These are phyloP conservation scores for Erpobdella octoculata DNA, from an alignment of 2,888 invertebrate species.

Conservation along the genomic window DNA sequence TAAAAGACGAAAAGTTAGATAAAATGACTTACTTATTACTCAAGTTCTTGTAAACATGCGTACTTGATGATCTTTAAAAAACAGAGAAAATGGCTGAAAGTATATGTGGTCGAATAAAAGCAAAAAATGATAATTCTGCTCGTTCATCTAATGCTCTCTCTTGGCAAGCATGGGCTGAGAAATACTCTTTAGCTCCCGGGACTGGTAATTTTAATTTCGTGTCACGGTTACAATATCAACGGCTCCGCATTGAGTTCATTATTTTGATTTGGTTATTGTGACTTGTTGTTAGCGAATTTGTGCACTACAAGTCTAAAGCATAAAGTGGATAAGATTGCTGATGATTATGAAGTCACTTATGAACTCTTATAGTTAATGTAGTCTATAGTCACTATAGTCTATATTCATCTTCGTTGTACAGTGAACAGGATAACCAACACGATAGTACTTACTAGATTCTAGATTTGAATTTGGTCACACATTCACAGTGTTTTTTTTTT, in stretches of 20 bases:
- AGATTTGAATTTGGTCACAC: background rate
- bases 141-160: constrained; percentile 13
- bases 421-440: no score
- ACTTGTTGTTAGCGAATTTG: no score
- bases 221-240: background rate
- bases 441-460: no score
- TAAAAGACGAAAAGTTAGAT: no score
- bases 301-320: background rate
- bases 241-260: background rate
- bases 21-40: constrained; percentile 16
- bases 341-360: no score
- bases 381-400: no score
- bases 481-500: background rate
- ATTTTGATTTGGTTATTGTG: background rate
- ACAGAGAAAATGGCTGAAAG: constrained; percentile 26
- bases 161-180: constrained; percentile 22
- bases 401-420: no score
- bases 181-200: constrained; percentile 22
- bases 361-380: no score
- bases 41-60: constrained; percentile 23
- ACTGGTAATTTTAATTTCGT: constrained; percentile 15
- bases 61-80: constrained; percentile 21
- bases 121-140: constrained; percentile 12
- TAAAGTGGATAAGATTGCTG: background rate
- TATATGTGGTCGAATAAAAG: background rate